Evolutionary conservation across 2,888 invertebrate genomes (phyloP).

Genomic region (Linnaemya tessellans): DNA sequence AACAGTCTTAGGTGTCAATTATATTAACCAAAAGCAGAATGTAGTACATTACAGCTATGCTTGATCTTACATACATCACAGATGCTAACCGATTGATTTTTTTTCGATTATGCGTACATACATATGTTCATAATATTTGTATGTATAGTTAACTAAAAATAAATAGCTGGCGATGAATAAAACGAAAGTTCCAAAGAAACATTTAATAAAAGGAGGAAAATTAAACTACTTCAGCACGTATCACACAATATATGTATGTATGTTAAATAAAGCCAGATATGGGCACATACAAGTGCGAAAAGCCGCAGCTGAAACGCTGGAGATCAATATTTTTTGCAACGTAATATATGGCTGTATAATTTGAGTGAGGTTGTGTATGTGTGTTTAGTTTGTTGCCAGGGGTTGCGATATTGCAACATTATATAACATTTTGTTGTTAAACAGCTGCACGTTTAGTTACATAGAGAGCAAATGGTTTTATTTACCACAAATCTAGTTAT

Average conservation of each 20-base stretch:
- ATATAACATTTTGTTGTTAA: slow-evolving; percentile 36
- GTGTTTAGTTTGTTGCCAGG: slow-evolving; percentile 18
- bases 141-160: slow-evolving; percentile 38
- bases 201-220: slow-evolving; percentile 18
- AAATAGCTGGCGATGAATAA: slow-evolving; percentile 29
- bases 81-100: neutral
- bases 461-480: neutral
- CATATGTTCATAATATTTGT: slow-evolving; percentile 34
- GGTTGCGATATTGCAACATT: slow-evolving; percentile 45
- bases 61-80: neutral
- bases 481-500: slow-evolving; percentile 29
- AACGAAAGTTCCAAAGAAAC: slow-evolving; percentile 27
- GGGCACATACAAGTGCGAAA: neutral
- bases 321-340: neutral
- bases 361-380: neutral
- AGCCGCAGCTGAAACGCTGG: neutral
- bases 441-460: slow-evolving; percentile 48
- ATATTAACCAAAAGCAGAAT: slow-evolving; percentile 21
- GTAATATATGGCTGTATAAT: neutral
- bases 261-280: neutral
- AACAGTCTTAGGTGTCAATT: slow-evolving; percentile 19
- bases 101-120: slow-evolving; percentile 47
- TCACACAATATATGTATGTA: neutral
- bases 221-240: slow-evolving; percentile 1
- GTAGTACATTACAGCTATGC: neutral